Evolutionary conservation across 2,888 invertebrate genomes (phyloP), one percentile per base, ranked within the genome.

Genomic region (Polylopha cassiicola): DNA sequence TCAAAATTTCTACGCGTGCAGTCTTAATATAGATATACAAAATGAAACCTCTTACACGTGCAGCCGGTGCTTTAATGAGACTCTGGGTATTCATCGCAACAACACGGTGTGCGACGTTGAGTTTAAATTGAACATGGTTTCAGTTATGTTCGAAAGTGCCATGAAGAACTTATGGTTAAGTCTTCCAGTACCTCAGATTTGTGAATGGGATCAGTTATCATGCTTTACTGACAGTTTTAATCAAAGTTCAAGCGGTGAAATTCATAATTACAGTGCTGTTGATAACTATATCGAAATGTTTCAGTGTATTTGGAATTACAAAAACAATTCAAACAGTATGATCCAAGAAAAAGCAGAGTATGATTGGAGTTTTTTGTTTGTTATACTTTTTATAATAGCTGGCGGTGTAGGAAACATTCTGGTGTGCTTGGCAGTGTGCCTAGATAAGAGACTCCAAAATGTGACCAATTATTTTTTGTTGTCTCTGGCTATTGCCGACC

Each of bases 401-500:
- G 96, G 97, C 14, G 94, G 95, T 14, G 76, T 96, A 39, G 97
- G 98, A 10, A 98, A 98, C 77, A 92, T 95, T 51, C 85, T 98
- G 44, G 98, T 98, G 55, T 97, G 97, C 74, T 86, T 98, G 61
- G 97, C 98, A 1, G 95, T 98, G 55, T 92, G 92, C 46, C 86
- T 95, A 64, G 98, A 98, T 84, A 90, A 94, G 46, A 89, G 94
- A 58, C 84, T 98, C 46, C 97, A 98, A 79, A 98, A 96, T 77
- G 95, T 96, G 50, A 98, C 98, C 48, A 98, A 98, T 84, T 97
- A 97, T 81, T 98, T 98, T 75, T 88, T 98, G 47, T 87, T 97
- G 58, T 97, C 97, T 11, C 79, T 98, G 70, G 97, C 97, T 26
- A 92, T 97, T 37, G 97, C 98, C 34, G 98, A 98, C 84, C 87